A percentile compares a stretch with the other conserved stretches of the same genome.
Evolutionary conservation across 2,113 vertebrate genomes (phyloP).

Genomic region (Tauraco erythrolophus): DNA sequence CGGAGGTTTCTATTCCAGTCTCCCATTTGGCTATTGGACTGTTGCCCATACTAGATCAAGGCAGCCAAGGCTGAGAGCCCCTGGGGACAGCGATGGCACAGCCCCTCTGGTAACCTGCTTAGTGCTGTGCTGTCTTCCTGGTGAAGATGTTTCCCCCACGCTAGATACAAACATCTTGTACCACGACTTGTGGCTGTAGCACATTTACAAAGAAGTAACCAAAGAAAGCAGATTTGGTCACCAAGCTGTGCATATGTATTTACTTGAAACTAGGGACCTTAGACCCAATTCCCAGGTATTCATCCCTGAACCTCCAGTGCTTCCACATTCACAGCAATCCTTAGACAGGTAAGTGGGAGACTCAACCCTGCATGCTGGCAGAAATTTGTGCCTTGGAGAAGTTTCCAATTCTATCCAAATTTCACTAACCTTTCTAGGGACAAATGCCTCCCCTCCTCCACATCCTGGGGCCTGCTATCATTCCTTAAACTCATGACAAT

Average conservation of each 20-base stretch:
- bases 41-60: not conserved
- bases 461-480: not conserved
- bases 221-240: not conserved
- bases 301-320: not conserved
- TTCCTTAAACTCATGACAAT: not conserved
- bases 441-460: not conserved
- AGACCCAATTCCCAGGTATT: not conserved
- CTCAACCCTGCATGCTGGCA: not conserved
- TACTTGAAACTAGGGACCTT: not conserved
- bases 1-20: not conserved
- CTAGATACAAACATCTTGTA: not conserved
- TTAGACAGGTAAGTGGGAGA: not conserved
- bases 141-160: accelerated
- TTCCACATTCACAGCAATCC: not conserved
- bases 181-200: not conserved
- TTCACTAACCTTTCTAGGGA: not conserved
- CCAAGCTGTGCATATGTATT: not conserved
- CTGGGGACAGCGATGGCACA: not conserved
- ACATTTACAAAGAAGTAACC: not conserved
- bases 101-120: not conserved
- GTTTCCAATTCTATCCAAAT: not conserved
- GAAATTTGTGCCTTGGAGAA: not conserved
- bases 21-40: not conserved
- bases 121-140: not conserved
- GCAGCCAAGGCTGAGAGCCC: not conserved